Conservation (phyloP, 2,888 invertebrate genomes). For the Cataglyphis albicans region DNA sequence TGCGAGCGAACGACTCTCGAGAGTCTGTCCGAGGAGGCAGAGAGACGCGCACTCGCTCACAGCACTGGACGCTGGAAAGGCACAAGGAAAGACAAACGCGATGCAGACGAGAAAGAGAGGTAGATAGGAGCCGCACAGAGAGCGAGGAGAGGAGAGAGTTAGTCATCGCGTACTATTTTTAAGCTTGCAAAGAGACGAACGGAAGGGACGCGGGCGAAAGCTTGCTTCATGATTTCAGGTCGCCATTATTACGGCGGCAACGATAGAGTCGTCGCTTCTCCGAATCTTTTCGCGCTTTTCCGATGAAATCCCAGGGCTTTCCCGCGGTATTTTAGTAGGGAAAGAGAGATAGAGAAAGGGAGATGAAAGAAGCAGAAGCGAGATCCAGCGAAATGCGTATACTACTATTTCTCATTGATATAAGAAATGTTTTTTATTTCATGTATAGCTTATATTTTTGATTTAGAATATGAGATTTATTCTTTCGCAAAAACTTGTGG, state of each 20-base stretch:
- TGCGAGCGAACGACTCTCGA: slow-evolving; percentile 23
- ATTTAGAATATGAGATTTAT: not conserved
- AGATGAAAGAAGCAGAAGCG: not conserved
- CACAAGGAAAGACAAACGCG: slow-evolving; percentile 47
- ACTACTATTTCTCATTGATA: not conserved
- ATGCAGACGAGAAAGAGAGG: slow-evolving; percentile 22
- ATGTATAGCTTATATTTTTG: not conserved
- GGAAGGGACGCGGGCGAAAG: slow-evolving; percentile 65
- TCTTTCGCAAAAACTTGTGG: not conserved
- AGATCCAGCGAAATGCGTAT: not conserved
- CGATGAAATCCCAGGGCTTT: slow-evolving; percentile 27
- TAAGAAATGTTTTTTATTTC: not conserved
- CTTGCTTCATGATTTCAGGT: slow-evolving; percentile 83
- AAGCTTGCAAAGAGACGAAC: slow-evolving; percentile 81
- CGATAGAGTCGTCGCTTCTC: slow-evolving; percentile 27
- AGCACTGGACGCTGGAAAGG: slow-evolving; percentile 28
- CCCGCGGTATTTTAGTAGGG: slow-evolving; percentile 18
- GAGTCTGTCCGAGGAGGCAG: slow-evolving; percentile 48
- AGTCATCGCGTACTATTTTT: slow-evolving; percentile 79
- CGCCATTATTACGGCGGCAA: slow-evolving; percentile 66
- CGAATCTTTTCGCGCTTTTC: slow-evolving; percentile 36
- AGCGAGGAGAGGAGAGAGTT: slow-evolving; percentile 64
- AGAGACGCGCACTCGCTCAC: slow-evolving; percentile 1
- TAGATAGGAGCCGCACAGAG: slow-evolving; percentile 52
- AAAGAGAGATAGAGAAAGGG: slow-evolving; percentile 7